These are phyloP conservation scores for Coptodon rendalli DNA, from an alignment of 2,113 vertebrate species.

Conservation along the genomic window DNA sequence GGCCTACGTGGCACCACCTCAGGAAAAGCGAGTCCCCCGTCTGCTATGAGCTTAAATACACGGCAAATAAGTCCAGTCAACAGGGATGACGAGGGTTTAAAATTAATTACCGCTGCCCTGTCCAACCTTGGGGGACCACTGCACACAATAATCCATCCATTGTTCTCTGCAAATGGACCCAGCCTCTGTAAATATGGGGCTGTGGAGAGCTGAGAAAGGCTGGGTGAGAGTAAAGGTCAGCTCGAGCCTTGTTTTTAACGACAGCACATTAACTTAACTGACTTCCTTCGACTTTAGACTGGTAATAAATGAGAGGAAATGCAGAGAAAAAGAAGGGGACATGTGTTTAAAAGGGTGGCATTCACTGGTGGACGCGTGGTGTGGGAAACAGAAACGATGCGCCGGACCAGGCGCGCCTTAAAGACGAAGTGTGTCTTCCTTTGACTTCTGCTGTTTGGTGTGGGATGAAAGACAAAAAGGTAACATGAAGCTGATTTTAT, in stretches of 20 bases:
- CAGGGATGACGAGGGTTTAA: constrained; percentile 53
- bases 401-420: not conserved
- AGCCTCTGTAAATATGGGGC: constrained; percentile 51
- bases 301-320: constrained; percentile 75
- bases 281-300: constrained; percentile 79
- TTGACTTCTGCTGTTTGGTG: not conserved
- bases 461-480: not conserved
- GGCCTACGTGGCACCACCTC: constrained; percentile 32
- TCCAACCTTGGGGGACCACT: constrained; percentile 45
- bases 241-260: constrained; percentile 68
- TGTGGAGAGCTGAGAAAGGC: constrained; percentile 22
- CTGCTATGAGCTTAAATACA: constrained; percentile 29
- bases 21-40: constrained; percentile 18
- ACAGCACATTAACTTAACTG: constrained; percentile 85
- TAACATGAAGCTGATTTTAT: not conserved
- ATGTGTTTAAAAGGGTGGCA: not conserved
- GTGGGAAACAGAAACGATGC: not conserved
- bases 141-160: constrained; percentile 62
- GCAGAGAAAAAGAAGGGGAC: constrained; percentile 33
- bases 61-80: constrained; percentile 26
- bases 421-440: not conserved
- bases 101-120: constrained; percentile 57
- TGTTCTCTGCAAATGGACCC: constrained; percentile 65
- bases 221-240: constrained; percentile 60
- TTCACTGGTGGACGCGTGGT: not conserved